These are phyloP conservation scores for Ephestia elutella DNA, from an alignment of 1,140 invertebrate genomes.

Conservation along the genomic window DNA sequence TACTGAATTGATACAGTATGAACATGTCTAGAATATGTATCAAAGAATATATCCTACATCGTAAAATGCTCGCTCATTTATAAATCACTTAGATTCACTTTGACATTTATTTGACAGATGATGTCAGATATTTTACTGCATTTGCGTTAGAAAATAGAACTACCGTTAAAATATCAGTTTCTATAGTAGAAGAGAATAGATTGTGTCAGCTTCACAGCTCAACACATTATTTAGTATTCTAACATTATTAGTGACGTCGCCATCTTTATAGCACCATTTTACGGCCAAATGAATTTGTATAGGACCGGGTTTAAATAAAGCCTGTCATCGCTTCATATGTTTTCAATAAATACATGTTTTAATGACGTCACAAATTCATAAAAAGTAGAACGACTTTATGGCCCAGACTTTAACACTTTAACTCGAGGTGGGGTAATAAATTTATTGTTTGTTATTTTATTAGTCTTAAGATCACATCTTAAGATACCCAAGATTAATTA, in stretches of 20 bases:
- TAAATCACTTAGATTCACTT: too few relatives aligned
- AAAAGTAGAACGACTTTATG: conserved; percentile 43
- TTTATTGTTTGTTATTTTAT: conserved; percentile 1
- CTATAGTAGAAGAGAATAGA: too few relatives aligned
- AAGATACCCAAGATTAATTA: too few relatives aligned
- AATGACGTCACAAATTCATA: conserved; percentile 50
- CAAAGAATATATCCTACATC: too few relatives aligned
- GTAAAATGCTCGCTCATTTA: too few relatives aligned
- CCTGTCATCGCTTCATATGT: conserved; percentile 51
- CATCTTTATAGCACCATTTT: neutral
- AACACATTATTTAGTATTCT: neutral
- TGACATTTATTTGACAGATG: too few relatives aligned
- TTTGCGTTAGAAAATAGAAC: too few relatives aligned
- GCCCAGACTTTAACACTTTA: conserved; percentile 26
- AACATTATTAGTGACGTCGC: neutral
- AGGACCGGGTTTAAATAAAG: conserved; percentile 38
- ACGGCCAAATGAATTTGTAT: conserved; percentile 44
- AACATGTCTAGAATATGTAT: neutral
- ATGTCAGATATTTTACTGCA: too few relatives aligned
- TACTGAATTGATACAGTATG: neutral
- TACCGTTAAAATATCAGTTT: too few relatives aligned
- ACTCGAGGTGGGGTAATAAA: conserved; percentile 11
- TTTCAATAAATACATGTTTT: conserved; percentile 52
- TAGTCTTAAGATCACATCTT: too few relatives aligned
- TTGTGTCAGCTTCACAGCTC: too few relatives aligned